phyloP scores from a whole-genome alignment of 2,113 vertebrate species.

The Stigmatopora argus region DNA sequence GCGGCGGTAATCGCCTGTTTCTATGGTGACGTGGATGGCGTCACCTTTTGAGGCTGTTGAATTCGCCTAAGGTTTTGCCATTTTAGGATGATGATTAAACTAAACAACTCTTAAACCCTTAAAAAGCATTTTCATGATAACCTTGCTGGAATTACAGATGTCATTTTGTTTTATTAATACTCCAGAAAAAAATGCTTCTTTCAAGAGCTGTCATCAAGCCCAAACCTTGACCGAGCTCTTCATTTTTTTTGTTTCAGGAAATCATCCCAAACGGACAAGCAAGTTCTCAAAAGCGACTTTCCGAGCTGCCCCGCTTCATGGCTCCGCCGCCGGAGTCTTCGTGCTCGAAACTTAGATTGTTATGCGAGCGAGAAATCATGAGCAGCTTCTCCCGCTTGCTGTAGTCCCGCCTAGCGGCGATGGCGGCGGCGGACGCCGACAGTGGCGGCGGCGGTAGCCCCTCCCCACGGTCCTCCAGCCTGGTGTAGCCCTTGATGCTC shows the following conservation, averaged over 20 bases:
- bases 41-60: background rate
- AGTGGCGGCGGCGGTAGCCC: conserved; percentile 27
- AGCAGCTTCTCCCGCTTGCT: conserved; percentile 96
- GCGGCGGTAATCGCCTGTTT: conserved; percentile 24
- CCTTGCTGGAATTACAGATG: conserved; percentile 16
- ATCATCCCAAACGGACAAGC: conserved; percentile 11
- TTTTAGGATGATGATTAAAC: too few relatives aligned
- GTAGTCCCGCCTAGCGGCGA: conserved; percentile 78
- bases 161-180: background rate
- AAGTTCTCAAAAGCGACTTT: conserved; percentile 84
- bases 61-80: too few relatives aligned
- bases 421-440: background rate
- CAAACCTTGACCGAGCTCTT: background rate
- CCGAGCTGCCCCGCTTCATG: conserved; percentile 89
- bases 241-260: background rate
- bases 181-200: conserved; percentile 8
- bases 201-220: background rate
- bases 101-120: too few relatives aligned
- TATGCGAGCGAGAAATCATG: conserved; percentile 97
- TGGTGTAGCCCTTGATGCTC: conserved; percentile 82
- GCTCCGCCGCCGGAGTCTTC: conserved; percentile 89
- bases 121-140: conserved; percentile 7
- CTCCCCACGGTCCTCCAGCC: conserved; percentile 93
- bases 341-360: conserved; percentile 95
- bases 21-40: conserved; percentile 12